A percentile compares a stretch with the other conserved stretches of the same genome.
phyloP scores from a whole-genome alignment of 2,888 invertebrate genomes.

The Drosophila mercatorum region DNA sequence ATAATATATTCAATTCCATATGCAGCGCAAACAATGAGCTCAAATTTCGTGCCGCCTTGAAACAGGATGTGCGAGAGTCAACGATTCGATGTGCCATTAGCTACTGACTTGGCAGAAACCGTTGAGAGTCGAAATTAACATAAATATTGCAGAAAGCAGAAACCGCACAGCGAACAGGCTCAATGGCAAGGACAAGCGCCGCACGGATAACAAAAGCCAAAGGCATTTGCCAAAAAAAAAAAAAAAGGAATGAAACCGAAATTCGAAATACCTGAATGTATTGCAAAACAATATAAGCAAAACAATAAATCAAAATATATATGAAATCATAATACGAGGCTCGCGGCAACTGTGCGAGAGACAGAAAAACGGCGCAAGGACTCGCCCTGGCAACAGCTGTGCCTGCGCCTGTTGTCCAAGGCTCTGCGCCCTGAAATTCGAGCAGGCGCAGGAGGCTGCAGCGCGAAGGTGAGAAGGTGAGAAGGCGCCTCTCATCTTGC shows the following conservation, averaged over 20 bases:
- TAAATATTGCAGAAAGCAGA: constrained; percentile 43
- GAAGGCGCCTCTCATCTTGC: constrained; percentile 41
- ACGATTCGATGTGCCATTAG: constrained; percentile 12
- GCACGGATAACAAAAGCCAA: constrained; percentile 38
- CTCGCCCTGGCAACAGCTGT: constrained; percentile 56
- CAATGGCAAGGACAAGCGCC: constrained; percentile 31
- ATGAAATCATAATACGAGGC: constrained; percentile 72
- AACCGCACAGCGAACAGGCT: constrained; percentile 45
- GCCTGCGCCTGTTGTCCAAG: constrained; percentile 28
- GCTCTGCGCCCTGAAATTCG: constrained; percentile 58
- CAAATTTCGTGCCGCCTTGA: constrained; percentile 8
- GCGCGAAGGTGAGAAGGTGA: constrained; percentile 2
- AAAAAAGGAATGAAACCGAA: constrained; percentile 3
- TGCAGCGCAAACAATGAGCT: not conserved
- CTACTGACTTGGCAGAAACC: constrained; percentile 34
- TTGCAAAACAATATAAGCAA: constrained; percentile 77
- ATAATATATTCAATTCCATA: not conserved
- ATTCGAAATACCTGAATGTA: constrained; percentile 42
- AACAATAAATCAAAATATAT: constrained; percentile 79
- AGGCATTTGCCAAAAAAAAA: constrained; percentile 46
- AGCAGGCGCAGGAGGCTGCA: constrained; percentile 26
- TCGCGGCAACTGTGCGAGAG: constrained; percentile 31
- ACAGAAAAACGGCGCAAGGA: constrained; percentile 20
- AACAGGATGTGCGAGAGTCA: constrained; percentile 14
- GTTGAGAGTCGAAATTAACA: constrained; percentile 46